These are phyloP conservation scores for Panopea generosa DNA, from an alignment of 2,888 invertebrate genomes.

Conservation along the genomic window DNA sequence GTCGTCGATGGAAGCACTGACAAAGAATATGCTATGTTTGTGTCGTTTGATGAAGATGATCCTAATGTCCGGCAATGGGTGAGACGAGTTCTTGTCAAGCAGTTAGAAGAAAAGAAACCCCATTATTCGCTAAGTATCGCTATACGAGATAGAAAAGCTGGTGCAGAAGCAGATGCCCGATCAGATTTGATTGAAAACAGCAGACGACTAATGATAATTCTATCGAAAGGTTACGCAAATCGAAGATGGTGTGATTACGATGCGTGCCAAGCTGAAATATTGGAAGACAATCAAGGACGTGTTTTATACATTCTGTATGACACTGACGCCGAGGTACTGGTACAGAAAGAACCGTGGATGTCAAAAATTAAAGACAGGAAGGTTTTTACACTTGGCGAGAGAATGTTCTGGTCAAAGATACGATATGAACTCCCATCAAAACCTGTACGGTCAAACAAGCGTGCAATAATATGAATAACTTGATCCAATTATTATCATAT, in stretches of 20 bases:
- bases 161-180: constrained; percentile 42
- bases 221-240: constrained; percentile 49
- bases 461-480: no score
- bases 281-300: constrained; percentile 62
- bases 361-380: constrained; percentile 58
- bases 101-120: constrained; percentile 58
- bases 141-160: constrained; percentile 36
- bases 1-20: constrained; percentile 40
- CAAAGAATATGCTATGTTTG: constrained; percentile 47
- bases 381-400: constrained; percentile 45
- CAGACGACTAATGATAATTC: constrained; percentile 54
- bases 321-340: constrained; percentile 37
- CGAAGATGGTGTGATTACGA: constrained; percentile 63
- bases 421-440: constrained; percentile 64
- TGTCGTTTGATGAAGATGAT: constrained; percentile 66
- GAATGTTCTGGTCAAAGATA: constrained; percentile 65
- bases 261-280: constrained; percentile 52
- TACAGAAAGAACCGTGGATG: constrained; percentile 52
- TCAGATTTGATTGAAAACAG: constrained; percentile 58
- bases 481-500: no score
- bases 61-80: constrained; percentile 64
- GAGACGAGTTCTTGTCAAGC: constrained; percentile 44
- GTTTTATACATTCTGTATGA: constrained; percentile 63
- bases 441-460: constrained; percentile 7
- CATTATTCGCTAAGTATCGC: constrained; percentile 50